A percentile compares a stretch with the other conserved stretches of the same genome.
Evolutionary conservation across 2,113 vertebrate species (phyloP).

Genomic region (Xerus inauris): DNA sequence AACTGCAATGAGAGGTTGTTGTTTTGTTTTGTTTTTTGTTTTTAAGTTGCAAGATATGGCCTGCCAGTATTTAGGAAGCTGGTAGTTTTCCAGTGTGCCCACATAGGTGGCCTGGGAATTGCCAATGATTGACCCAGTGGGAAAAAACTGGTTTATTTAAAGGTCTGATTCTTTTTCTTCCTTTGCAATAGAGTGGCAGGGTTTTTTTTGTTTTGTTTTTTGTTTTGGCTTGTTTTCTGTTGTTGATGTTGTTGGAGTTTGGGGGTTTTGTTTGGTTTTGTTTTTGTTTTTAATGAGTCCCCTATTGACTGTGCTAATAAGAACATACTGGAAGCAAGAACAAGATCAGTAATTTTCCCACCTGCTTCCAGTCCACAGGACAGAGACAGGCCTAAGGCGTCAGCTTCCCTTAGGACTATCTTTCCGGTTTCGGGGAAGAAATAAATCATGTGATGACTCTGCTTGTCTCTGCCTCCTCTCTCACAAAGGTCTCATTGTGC

Average conservation of each 20-base stretch:
- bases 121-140: conserved; percentile 60
- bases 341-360: neutral
- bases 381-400: neutral
- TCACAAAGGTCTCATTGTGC: neutral
- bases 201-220: neutral
- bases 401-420: neutral
- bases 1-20: neutral
- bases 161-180: neutral
- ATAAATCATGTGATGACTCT: neutral
- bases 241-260: neutral
- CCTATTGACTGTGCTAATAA: conserved; percentile 29
- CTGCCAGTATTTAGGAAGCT: conserved; percentile 15
- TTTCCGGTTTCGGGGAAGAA: neutral
- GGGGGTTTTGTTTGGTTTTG: neutral
- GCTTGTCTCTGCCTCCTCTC: neutral
- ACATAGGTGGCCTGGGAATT: conserved; percentile 66
- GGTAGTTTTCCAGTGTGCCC: conserved; percentile 75
- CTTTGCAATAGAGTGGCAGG: neutral
- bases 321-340: conserved; percentile 6
- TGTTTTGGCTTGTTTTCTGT: neutral
- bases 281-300: neutral
- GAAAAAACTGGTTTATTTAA: conserved; percentile 61
- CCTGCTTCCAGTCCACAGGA: neutral
- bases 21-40: neutral
- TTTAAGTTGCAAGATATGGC: conserved; percentile 15